These are phyloP conservation scores for Hypsibius dujardini DNA, from an alignment of 1,140 invertebrate species.

Conservation along the genomic window DNA sequence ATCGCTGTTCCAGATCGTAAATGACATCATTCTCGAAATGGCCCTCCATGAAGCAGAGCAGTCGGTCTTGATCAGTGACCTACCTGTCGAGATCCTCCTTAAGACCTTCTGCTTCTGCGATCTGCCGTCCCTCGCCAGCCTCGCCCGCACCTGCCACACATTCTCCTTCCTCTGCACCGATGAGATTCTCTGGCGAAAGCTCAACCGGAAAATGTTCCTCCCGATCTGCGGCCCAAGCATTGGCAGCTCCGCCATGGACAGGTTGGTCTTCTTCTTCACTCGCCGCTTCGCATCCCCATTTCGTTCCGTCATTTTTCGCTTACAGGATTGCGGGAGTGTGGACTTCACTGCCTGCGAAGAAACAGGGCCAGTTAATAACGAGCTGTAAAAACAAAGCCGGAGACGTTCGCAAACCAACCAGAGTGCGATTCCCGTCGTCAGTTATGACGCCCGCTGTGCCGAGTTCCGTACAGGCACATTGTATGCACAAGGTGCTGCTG, in stretches of 20 bases:
- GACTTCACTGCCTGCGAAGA: conserved; percentile 9
- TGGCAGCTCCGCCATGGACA: not conserved
- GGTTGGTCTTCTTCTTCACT: not conserved
- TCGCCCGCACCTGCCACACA: not conserved
- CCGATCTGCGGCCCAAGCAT: conserved; percentile 1
- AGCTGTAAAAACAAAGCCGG: not conserved
- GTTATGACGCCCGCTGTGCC: not conserved
- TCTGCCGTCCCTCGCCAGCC: not conserved
- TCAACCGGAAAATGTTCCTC: not conserved
- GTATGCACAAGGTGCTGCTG: not conserved
- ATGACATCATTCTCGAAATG: too few relatives aligned
- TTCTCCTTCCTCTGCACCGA: not conserved
- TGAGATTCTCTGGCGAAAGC: conserved; percentile 2
- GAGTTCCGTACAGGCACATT: not conserved
- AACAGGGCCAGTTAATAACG: not conserved
- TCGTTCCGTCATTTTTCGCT: not conserved
- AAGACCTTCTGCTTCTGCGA: conserved; percentile 12
- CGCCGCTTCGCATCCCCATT: not conserved
- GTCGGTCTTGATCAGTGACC: too few relatives aligned
- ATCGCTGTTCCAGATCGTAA: too few relatives aligned
- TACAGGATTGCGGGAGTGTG: not conserved
- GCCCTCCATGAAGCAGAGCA: too few relatives aligned
- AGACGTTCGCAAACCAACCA: not conserved
- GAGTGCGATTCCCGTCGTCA: not conserved
- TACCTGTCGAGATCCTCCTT: not conserved